Evolutionary conservation across 2,797 vertebrate genomes (phyloP).

Genomic region (Mormyrops boulengeri): DNA sequence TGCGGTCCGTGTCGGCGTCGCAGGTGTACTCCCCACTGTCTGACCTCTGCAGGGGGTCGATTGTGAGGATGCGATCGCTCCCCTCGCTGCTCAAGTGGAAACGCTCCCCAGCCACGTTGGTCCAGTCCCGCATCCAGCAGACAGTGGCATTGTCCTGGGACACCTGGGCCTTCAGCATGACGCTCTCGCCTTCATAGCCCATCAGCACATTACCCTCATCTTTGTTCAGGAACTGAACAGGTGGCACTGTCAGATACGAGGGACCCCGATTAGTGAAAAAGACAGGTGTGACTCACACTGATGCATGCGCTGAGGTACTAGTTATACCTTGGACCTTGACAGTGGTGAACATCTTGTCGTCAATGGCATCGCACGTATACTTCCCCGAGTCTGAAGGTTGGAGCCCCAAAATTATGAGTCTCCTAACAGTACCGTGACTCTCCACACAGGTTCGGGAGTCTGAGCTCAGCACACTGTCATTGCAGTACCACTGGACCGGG

Average conservation of each 20-base stretch:
- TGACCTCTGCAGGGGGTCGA: slow-evolving; percentile 68
- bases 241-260: slow-evolving; percentile 44
- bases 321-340: slow-evolving; percentile 77
- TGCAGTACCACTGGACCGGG: slow-evolving; percentile 81
- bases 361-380: slow-evolving; percentile 77
- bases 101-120: slow-evolving; percentile 61
- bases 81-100: slow-evolving; percentile 72
- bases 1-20: slow-evolving; percentile 65
- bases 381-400: slow-evolving; percentile 72
- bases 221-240: slow-evolving; percentile 63
- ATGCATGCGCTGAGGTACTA: background rate
- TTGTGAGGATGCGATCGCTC: slow-evolving; percentile 68
- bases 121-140: slow-evolving; percentile 72
- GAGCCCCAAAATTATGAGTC: slow-evolving; percentile 68
- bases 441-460: slow-evolving; percentile 68
- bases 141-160: slow-evolving; percentile 55
- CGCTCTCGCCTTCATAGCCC: slow-evolving; percentile 68
- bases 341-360: slow-evolving; percentile 80
- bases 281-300: background rate
- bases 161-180: slow-evolving; percentile 65
- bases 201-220: slow-evolving; percentile 45
- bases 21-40: slow-evolving; percentile 76
- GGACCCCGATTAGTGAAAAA: background rate
- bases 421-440: slow-evolving; percentile 66
- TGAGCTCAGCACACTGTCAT: slow-evolving; percentile 67